phyloP scores from a whole-genome alignment of 2,888 invertebrate genomes.

The Beris morrisii region DNA sequence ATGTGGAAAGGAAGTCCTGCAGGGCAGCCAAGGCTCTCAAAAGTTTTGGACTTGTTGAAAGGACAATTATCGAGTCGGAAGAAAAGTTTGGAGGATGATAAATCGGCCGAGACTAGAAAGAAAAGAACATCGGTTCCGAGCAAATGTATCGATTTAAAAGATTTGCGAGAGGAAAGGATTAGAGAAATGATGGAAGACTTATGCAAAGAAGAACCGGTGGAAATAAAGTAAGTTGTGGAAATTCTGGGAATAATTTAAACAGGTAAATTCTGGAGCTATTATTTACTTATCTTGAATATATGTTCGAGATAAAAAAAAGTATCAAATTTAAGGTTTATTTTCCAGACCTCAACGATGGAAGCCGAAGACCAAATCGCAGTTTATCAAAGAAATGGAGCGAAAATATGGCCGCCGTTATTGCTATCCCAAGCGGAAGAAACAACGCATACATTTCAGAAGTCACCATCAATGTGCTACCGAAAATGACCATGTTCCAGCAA shows the following conservation, averaged over 20 bases:
- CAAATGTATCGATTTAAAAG: neutral
- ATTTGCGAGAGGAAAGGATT: conserved; percentile 4
- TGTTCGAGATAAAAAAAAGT: too few species aligned
- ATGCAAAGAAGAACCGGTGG: neutral
- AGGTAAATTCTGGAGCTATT: too few species aligned
- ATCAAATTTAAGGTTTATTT: neutral
- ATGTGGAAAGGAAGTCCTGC: neutral
- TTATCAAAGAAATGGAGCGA: conserved; percentile 4
- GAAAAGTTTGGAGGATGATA: neutral
- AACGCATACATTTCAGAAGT: conserved; percentile 58
- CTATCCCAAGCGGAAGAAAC: conserved; percentile 20
- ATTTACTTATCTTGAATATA: too few species aligned
- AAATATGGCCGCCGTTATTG: conserved; percentile 21
- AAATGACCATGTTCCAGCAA: conserved; percentile 61
- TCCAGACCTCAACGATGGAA: neutral
- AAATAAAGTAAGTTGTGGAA: neutral
- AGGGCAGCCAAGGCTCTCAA: conserved; percentile 1
- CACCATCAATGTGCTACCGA: conserved; percentile 61
- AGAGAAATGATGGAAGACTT: neutral
- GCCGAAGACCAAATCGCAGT: neutral
- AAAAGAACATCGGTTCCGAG: too few species aligned
- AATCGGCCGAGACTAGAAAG: too few species aligned
- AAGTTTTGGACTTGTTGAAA: neutral
- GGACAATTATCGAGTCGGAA: neutral
- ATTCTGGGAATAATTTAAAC: neutral